Evolutionary conservation across 2,888 invertebrate genomes (phyloP).

Genomic region (Noctua pronuba): DNA sequence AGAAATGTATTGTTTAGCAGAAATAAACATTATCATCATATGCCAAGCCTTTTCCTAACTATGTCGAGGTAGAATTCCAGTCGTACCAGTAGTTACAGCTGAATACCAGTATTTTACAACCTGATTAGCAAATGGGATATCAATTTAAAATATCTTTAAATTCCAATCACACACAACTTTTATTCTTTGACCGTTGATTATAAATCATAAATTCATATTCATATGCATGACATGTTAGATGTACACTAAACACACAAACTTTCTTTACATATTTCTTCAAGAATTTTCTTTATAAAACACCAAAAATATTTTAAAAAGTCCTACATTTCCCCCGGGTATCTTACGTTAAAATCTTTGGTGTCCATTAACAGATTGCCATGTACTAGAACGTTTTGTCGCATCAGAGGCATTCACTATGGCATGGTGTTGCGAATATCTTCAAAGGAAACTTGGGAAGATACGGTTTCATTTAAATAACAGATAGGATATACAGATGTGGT

Average conservation of each 20-base stretch:
- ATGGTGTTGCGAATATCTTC: constrained; percentile 40
- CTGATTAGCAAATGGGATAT: neutral
- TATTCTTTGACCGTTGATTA: neutral
- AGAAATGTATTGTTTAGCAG: neutral
- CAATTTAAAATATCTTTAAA: neutral
- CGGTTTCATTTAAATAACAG: constrained; percentile 54
- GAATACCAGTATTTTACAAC: neutral
- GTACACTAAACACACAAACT: neutral
- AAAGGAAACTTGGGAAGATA: constrained; percentile 39
- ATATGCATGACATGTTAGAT: too few species aligned
- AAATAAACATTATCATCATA: neutral
- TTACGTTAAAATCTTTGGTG: constrained; percentile 46
- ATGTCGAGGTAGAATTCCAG: neutral
- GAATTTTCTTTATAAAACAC: neutral
- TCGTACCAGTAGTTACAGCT: neutral
- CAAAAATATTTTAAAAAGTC: neutral
- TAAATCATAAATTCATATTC: too few species aligned
- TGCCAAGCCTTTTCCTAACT: neutral
- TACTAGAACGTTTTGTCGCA: constrained; percentile 49
- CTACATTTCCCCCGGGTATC: constrained; percentile 12
- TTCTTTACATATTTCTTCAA: neutral
- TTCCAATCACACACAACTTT: neutral
- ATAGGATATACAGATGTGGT: constrained; percentile 16
- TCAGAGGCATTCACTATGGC: constrained; percentile 8
- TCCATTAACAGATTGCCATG: constrained; percentile 75